Evolutionary conservation across 2,113 vertebrate species (phyloP).

Genomic region (Eclectus roratus): DNA sequence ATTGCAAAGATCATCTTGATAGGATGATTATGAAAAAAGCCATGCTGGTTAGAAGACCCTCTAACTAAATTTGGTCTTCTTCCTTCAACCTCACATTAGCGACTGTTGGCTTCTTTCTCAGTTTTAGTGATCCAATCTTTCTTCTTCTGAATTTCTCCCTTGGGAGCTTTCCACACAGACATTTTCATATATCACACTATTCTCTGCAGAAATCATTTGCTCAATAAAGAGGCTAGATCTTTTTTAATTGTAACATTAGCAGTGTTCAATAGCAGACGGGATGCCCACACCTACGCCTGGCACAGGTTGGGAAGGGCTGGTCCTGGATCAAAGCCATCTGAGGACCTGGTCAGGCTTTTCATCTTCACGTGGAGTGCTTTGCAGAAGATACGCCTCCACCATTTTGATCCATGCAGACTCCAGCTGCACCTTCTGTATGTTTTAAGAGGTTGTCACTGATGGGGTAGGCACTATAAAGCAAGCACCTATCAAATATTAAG

Average conservation of each 20-base stretch:
- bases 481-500: not conserved
- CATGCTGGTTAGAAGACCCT: conserved; percentile 34
- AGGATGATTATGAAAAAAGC: conserved; percentile 41
- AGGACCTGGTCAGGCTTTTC: not conserved
- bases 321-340: not conserved
- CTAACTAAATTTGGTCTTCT: conserved; percentile 48
- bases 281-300: not conserved
- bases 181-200: conserved; percentile 35
- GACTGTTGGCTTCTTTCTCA: conserved; percentile 14
- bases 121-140: conserved; percentile 61
- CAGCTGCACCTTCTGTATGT: not conserved
- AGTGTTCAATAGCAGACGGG: not conserved
- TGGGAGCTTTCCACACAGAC: conserved; percentile 33
- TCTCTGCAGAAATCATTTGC: conserved; percentile 55
- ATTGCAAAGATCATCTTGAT: conserved; percentile 48
- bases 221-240: conserved; percentile 26
- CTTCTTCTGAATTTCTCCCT: conserved; percentile 45
- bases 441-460: not conserved
- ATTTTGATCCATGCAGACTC: not conserved
- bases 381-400: not conserved
- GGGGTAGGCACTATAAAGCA: not conserved
- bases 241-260: conserved; percentile 19
- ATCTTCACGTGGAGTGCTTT: not conserved
- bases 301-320: not conserved
- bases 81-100: conserved; percentile 36